Conservation (phyloP, 2,113 vertebrate genomes). For the Clarias macrocephalus region DNA sequence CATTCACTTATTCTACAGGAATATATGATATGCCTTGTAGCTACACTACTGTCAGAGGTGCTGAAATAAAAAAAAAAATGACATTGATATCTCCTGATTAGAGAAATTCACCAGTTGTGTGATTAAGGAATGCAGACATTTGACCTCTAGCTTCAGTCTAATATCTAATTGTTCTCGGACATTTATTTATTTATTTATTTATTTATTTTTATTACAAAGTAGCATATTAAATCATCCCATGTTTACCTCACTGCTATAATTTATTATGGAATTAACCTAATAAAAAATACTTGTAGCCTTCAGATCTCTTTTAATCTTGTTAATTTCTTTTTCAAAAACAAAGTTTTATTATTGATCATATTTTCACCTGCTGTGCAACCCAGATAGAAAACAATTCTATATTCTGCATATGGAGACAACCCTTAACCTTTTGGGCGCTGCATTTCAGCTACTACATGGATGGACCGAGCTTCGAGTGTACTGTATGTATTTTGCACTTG, state of each 20-base stretch:
- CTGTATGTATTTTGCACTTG: conserved; percentile 43
- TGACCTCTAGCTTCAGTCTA: neutral
- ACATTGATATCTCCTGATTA: neutral
- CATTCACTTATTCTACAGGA: neutral
- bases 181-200: neutral
- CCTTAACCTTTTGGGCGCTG: conserved; percentile 51
- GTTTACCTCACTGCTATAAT: neutral
- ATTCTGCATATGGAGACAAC: conserved; percentile 57
- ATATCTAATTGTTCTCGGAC: neutral
- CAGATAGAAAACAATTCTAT: conserved; percentile 62
- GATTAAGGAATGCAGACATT: neutral
- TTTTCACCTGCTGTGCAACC: conserved; percentile 59
- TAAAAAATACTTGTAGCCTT: neutral
- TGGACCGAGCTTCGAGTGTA: conserved; percentile 23
- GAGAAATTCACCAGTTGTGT: neutral
- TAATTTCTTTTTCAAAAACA: neutral
- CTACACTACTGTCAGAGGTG: neutral
- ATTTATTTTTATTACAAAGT: neutral
- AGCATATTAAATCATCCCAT: neutral
- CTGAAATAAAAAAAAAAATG: neutral
- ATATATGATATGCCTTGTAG: neutral
- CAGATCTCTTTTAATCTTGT: neutral
- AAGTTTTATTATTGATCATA: conserved; percentile 57
- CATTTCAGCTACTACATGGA: conserved; percentile 15
- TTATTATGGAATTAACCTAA: neutral